Evolutionary conservation across 2,888 invertebrate genomes (phyloP).

Genomic region (Drosophila peninsularis): DNA sequence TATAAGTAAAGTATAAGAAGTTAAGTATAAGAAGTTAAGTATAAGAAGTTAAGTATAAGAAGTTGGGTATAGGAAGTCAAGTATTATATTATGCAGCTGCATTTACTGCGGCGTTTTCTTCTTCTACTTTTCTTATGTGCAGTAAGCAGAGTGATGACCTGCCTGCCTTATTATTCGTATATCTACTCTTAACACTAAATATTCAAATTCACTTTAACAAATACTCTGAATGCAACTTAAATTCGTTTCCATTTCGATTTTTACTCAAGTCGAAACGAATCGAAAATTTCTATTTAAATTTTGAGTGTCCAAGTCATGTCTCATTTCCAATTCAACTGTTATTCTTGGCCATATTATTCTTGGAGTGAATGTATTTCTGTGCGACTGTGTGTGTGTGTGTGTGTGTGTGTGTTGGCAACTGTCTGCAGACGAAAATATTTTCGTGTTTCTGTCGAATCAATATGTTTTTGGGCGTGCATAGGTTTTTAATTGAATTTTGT

Average conservation of each 20-base stretch:
- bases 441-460: conserved; percentile 44
- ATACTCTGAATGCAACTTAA: neutral
- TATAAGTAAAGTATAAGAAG: neutral
- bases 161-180: neutral
- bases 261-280: neutral
- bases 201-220: neutral
- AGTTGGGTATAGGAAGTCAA: neutral
- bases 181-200: no score
- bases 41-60: neutral
- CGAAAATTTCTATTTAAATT: conserved; percentile 19
- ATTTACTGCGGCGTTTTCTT: no score
- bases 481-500: conserved; percentile 75
- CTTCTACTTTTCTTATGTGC: no score
- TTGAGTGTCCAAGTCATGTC: conserved; percentile 48
- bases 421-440: conserved; percentile 47
- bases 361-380: conserved; percentile 1
- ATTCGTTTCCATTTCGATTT: neutral
- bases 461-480: conserved; percentile 65
- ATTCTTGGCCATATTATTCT: conserved; percentile 25
- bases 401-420: conserved; percentile 23
- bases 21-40: neutral
- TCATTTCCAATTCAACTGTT: conserved; percentile 32
- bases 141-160: no score
- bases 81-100: no score
- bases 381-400: conserved; percentile 12